Conservation (phyloP, 1,140 invertebrate species). For the Holcopasites calliopsidis region DNA sequence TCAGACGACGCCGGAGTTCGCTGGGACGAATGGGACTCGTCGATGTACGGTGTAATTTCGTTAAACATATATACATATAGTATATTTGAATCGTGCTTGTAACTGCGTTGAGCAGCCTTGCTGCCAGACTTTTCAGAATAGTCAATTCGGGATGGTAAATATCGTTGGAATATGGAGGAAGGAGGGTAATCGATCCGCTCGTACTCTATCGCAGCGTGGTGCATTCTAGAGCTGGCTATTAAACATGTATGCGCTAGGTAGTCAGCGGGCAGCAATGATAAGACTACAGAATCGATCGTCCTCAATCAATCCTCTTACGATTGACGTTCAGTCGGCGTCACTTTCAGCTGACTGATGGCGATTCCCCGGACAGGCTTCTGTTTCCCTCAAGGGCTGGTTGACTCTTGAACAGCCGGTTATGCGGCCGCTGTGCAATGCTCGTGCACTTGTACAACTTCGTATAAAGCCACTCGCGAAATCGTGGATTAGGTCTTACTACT, state of each 20-base stretch:
- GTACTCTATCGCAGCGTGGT: background rate
- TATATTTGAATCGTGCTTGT: no score
- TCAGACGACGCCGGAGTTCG: background rate
- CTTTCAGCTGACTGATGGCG: conserved; percentile 1
- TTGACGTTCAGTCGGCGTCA: conserved; percentile 10
- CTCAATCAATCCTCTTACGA: background rate
- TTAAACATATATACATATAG: no score
- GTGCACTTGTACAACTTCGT: background rate
- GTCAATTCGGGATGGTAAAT: background rate
- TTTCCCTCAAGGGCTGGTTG: background rate
- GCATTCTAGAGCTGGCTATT: no score
- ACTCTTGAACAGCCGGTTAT: background rate
- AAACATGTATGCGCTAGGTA: no score
- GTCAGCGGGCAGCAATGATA: background rate
- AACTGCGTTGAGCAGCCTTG: no score
- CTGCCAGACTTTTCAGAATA: background rate
- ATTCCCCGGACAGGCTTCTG: conserved; percentile 8
- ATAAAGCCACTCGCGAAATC: background rate
- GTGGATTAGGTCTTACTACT: background rate
- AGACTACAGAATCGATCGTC: conserved; percentile 9
- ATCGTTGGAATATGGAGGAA: background rate
- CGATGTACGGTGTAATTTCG: no score
- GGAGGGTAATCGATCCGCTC: background rate
- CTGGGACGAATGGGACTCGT: background rate
- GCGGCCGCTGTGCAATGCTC: background rate